Conservation (phyloP, 2,797 vertebrate genomes). For the Cyprinella venusta region DNA sequence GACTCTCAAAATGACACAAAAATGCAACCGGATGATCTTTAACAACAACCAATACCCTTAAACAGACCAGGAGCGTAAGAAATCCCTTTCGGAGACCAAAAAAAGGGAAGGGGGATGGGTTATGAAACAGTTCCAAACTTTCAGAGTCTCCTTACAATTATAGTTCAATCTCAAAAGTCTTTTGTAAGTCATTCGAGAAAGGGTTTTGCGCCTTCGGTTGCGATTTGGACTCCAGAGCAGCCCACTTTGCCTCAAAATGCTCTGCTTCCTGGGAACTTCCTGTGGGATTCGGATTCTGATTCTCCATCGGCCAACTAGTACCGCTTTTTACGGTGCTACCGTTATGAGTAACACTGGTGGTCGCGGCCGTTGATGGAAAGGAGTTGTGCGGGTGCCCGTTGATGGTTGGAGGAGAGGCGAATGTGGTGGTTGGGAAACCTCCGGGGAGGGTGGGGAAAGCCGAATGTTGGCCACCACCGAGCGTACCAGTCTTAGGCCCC, state of each 20-base stretch:
- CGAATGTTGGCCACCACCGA: constrained; percentile 63
- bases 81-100: constrained; percentile 52
- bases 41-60: constrained; percentile 35
- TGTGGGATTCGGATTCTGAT: constrained; percentile 57
- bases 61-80: constrained; percentile 42
- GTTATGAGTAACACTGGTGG: constrained; percentile 70
- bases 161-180: constrained; percentile 90
- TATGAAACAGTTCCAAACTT: constrained; percentile 51
- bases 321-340: constrained; percentile 65
- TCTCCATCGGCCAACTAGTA: constrained; percentile 77
- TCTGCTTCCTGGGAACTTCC: constrained; percentile 79
- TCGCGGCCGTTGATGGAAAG: constrained; percentile 48
- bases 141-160: constrained; percentile 66
- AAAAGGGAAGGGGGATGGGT: constrained; percentile 60
- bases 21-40: constrained; percentile 26
- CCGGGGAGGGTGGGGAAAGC: constrained; percentile 66
- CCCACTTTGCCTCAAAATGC: constrained; percentile 92
- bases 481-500: constrained; percentile 71
- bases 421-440: constrained; percentile 53
- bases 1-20: constrained; percentile 39
- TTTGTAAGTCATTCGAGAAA: constrained; percentile 87
- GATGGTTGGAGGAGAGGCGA: constrained; percentile 65
- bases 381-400: constrained; percentile 72
- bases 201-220: constrained; percentile 81
- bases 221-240: constrained; percentile 86